A percentile compares a stretch with the other conserved stretches of the same genome.
These are phyloP conservation scores for Myoxocephalus aenaeus DNA, from an alignment of 2,797 vertebrate species.

Conservation along the genomic window DNA sequence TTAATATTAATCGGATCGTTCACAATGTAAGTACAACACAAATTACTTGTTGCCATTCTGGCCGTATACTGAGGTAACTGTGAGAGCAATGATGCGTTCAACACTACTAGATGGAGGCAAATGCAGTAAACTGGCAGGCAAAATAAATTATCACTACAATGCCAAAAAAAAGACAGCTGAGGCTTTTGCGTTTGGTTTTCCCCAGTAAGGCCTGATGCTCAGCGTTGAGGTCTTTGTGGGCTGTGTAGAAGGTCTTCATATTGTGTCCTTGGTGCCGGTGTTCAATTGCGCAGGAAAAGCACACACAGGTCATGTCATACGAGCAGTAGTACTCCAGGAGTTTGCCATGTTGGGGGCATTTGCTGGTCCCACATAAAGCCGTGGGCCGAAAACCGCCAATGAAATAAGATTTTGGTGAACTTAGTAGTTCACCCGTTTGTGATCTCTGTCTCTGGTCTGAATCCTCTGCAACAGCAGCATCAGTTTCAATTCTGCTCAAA, in stretches of 20 bases:
- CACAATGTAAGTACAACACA: background rate
- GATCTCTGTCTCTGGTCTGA: no score
- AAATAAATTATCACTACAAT: background rate
- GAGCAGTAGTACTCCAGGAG: conserved; percentile 78
- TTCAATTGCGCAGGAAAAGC: conserved; percentile 76
- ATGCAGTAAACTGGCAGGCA: background rate
- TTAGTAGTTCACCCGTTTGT: no score
- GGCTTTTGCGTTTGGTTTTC: no score
- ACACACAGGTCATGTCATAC: conserved; percentile 71
- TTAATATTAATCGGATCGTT: conserved; percentile 16
- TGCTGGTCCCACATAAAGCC: conserved; percentile 42
- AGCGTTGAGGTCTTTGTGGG: no score
- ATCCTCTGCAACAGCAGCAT: no score
- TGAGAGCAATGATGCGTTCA: background rate
- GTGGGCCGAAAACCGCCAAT: no score
- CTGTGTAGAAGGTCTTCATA: no score
- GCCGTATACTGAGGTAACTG: background rate
- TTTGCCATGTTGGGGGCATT: conserved; percentile 72
- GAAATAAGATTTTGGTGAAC: no score
- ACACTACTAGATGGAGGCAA: conserved; percentile 40
- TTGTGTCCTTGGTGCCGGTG: conserved; percentile 51
- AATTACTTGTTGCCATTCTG: background rate
- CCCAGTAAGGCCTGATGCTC: no score
- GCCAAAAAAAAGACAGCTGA: background rate
- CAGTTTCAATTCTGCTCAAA: no score